These are phyloP conservation scores for Clivina fossor DNA, from an alignment of 2,888 invertebrate genomes.

Conservation along the genomic window DNA sequence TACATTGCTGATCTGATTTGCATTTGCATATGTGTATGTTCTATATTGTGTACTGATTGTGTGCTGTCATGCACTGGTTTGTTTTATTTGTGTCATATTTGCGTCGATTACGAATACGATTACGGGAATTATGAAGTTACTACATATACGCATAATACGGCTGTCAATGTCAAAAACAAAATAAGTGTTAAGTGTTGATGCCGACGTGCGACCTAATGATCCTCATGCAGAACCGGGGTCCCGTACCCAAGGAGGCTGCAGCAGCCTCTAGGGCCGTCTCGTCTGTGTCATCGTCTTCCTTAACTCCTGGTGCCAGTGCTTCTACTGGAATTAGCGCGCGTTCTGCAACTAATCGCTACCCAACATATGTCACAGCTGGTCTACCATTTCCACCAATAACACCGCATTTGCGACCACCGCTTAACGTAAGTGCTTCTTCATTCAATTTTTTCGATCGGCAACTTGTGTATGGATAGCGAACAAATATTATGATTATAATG, in stretches of 20 bases:
- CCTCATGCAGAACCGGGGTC: conserved; percentile 31
- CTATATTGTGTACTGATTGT: too few relatives aligned
- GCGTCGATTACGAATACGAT: too few relatives aligned
- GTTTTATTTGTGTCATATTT: too few relatives aligned
- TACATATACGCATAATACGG: too few relatives aligned
- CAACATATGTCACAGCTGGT: too few relatives aligned
- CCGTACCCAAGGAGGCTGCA: conserved; percentile 26
- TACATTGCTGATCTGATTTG: too few relatives aligned
- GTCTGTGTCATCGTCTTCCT: conserved; percentile 3
- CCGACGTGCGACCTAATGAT: conserved; percentile 31
- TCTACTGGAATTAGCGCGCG: conserved; percentile 1
- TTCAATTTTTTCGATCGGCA: too few relatives aligned
- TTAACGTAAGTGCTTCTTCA: conserved; percentile 41
- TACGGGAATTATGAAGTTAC: too few relatives aligned
- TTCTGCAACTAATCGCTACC: too few relatives aligned
- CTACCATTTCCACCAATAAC: conserved; percentile 25
- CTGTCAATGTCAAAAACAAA: too few relatives aligned
- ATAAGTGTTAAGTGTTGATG: conserved; percentile 9
- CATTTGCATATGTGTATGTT: too few relatives aligned
- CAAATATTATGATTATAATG: background rate
- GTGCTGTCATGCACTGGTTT: too few relatives aligned
- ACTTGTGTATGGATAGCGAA: background rate
- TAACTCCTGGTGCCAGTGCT: conserved; percentile 1
- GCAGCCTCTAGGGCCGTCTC: conserved; percentile 13
- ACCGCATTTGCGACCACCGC: conserved; percentile 34